Evolutionary conservation across 2,888 invertebrate species (phyloP), one percentile per base, ranked within the genome.

Genomic region (Oscheius sp.): DNA sequence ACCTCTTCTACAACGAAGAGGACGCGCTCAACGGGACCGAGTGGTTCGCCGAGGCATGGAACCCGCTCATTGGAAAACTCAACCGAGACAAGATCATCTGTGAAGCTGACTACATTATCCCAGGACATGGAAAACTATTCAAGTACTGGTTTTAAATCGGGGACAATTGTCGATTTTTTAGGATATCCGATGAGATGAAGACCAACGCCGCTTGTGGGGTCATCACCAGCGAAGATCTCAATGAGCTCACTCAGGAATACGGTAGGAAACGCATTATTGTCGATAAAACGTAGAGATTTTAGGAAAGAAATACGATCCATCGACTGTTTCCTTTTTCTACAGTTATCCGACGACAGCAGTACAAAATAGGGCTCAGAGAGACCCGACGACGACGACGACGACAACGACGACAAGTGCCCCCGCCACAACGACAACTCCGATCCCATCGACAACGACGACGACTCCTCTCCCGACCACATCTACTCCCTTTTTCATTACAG

Each of bases 71-170:
- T 21, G 86, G 83, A 23, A 55, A 64, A 23, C 43, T 76, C 46
- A 84, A 81, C 75, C 71, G 85, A 5, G 80, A 76, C 29, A 82
- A 81, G 73, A 77, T 86, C 35, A 59, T 86, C 12, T 86, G 86
- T 71, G 68, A 76, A 41, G 83, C 79, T n/a, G 89, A 90, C 77
- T 87, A 85, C 76, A 89, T 90, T 41, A 85, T 90, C 21, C 90
- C 90, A 0, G 90, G 90, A 2, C 90, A 90, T 73, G 90, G 90
- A 0, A 82, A 88, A 27, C 89, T 89, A 85, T 90, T 90, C 82
- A 76, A 76, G 81, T 82, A 25, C 2, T 16, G 2, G 35, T 27
- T 25, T 25, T 13, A 5, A 23, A 9, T n/a, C n/a, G n/a, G n/a
- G n/a, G n/a, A n/a, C 53, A 9, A n/a, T 16, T 52, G 9, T 52